Base-by-base conservation (phyloP, 1,140 invertebrate species). In the Philotrypesis tridentata region DNA sequence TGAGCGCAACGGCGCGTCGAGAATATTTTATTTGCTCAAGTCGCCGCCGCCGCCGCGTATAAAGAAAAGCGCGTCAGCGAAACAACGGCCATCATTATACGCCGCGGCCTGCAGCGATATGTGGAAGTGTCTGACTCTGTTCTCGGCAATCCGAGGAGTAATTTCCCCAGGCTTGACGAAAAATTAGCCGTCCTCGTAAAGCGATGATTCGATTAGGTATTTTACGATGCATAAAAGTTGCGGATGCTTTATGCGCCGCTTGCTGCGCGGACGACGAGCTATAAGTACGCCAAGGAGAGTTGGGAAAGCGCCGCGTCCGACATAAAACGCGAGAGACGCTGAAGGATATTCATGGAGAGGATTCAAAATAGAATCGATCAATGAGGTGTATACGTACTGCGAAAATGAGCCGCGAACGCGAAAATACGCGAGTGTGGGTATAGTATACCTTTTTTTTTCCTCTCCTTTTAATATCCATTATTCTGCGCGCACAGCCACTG, bases 221-320 rank as follows among this genome's bases (percentile, higher is more conserved):
- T 73, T 73, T 73, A 73, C 71, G 71, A 31, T 73, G 71, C 71
- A 73, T 73, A 73, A 73, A 73, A 73, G 71, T 73, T 60, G 40
- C 55, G 71, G 60, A 55, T 73, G 31, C 31, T 73, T 73, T 73
- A 73, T 60, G 71, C 25, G n/a, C n/a, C n/a, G n/a, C n/a, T n/a
- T n/a, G n/a, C 60, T 37, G 33, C 33, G 33, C 71, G n/a, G 9
- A 55, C 48, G 23, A n/a, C 48, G 43, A 29, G 40, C 43, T 73
- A n/a, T n/a, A 73, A 73, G 43, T 55, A 29, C 71, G 71, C 27
- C 71, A 55, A 73, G 71, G 43, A 40, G 40, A 73, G 71, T 31
- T 60, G 71, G 27, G 43, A 73, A 73, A 73, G 71, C 61, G 9
- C 1, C 25, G 71, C 61, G 9, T 1, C 25, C 12, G 71, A 55